Base-by-base conservation (phyloP, 2,888 invertebrate genomes). In the Drosophila algonquin region DNA sequence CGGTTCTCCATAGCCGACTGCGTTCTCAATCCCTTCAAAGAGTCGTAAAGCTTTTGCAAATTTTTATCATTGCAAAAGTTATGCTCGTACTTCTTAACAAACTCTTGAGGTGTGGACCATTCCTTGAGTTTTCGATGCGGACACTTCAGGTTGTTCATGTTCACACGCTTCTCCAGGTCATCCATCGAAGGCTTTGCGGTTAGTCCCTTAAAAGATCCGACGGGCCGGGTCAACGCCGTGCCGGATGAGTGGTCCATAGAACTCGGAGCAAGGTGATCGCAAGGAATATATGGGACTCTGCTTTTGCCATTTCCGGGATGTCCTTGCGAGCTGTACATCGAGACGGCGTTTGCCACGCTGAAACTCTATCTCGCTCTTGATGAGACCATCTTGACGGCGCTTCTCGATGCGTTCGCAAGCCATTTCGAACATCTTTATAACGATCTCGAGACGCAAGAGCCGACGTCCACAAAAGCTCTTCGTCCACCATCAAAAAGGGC, bases 201-300 rank as follows among this genome's bases (percentile, higher is more conserved):
- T 85, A 10, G 76, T 84, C 1, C 89, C 82, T 1, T 77, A 73
- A 58, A 90, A 94, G 77, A 95, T 95, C 71, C 94, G 92, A 51
- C 94, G 93, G 69, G 94, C 93, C 1, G 95, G 95, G 93, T 95
- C 94, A 79, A 94, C 94, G 0, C 95, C 95, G 84, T 94, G 93
- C 32, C 95, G 90, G 56, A 94, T 93, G 46, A 94, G 90, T 0
- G 95, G 95, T 0, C 94, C 95, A 90, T 94, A 94, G 27, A 95
- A 88, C 75, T 94, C 94, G 0, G 95, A 95, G 27, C 94, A 92
- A 40, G 94, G 94, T 76, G 95, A 94, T 0, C 91, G 91, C 12
- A 94, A 93, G 1, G 93, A 93, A 1, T 93, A 91, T n/a, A 93
- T 90, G 1, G 94, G 92, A 74, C 93, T 93, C 21, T 91, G 90